These are phyloP conservation scores for Piprites chloris DNA, from an alignment of 2,113 vertebrate genomes.

Conservation along the genomic window DNA sequence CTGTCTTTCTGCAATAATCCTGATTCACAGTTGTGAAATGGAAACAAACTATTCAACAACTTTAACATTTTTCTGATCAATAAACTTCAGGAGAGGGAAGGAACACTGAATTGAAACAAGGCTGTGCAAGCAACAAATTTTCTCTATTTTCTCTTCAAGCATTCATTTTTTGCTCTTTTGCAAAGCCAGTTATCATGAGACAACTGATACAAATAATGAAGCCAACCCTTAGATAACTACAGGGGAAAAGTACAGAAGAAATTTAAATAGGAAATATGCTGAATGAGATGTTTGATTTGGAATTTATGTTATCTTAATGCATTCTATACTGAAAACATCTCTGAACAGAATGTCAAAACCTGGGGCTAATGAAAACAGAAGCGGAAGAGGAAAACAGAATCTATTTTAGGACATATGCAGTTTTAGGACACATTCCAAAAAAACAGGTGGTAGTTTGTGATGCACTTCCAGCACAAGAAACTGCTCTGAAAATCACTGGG, in stretches of 20 bases:
- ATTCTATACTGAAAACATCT: slow-evolving; percentile 19
- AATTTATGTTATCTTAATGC: slow-evolving; percentile 41
- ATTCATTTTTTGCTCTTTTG: not conserved
- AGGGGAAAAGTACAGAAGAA: slow-evolving; percentile 13
- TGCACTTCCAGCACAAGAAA: not conserved
- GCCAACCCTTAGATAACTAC: not conserved
- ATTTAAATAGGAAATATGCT: slow-evolving; percentile 40
- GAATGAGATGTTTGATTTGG: slow-evolving; percentile 24
- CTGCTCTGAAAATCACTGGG: not conserved
- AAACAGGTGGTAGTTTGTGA: not conserved
- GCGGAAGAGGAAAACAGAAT: not conserved
- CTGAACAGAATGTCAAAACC: slow-evolving; percentile 45
- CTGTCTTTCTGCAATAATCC: slow-evolving; percentile 39
- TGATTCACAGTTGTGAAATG: slow-evolving; percentile 36
- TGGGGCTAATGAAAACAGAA: slow-evolving; percentile 21
- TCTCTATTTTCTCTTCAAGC: slow-evolving; percentile 7
- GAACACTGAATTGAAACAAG: slow-evolving; percentile 21
- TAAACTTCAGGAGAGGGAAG: slow-evolving; percentile 26
- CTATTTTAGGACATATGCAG: not conserved
- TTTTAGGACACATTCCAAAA: not conserved
- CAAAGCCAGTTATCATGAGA: slow-evolving; percentile 28
- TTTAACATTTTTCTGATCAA: slow-evolving; percentile 35
- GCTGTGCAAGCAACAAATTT: slow-evolving; percentile 12
- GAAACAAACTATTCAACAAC: slow-evolving; percentile 56
- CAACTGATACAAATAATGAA: slow-evolving; percentile 24